Conservation (phyloP, 2,797 vertebrate genomes). For the Phataginus tricuspis region DNA sequence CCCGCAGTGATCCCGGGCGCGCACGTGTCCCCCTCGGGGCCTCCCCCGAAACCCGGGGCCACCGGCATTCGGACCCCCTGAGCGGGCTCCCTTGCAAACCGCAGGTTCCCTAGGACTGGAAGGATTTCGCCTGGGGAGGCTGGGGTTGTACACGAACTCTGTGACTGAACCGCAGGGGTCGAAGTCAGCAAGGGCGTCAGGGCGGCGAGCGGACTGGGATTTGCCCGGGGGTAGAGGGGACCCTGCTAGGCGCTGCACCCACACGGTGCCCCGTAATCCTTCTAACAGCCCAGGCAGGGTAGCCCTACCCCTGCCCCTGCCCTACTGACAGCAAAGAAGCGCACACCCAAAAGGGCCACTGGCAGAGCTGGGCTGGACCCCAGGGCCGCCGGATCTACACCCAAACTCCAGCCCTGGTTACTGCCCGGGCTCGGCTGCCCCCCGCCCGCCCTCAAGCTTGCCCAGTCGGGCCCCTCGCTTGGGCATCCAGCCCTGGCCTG, state of each 20-base stretch:
- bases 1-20: neutral
- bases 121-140: neutral
- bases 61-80: neutral
- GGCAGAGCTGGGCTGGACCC: neutral
- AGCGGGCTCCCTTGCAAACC: neutral
- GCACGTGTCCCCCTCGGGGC: neutral
- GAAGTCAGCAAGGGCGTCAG: neutral
- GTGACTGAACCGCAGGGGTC: rapidly evolving
- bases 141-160: neutral
- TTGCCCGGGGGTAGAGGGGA: neutral
- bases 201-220: neutral
- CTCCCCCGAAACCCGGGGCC: neutral
- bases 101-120: neutral
- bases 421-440: neutral
- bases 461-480: neutral
- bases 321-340: neutral
- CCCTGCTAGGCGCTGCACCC: neutral
- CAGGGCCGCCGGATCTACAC: neutral
- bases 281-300: neutral
- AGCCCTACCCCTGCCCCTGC: neutral
- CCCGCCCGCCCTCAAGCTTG: neutral
- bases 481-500: neutral
- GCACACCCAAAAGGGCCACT: neutral
- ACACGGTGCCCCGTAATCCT: neutral
- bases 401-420: neutral